phyloP scores from a whole-genome alignment of 2,888 invertebrate genomes.

The Amphipyra berbera region DNA sequence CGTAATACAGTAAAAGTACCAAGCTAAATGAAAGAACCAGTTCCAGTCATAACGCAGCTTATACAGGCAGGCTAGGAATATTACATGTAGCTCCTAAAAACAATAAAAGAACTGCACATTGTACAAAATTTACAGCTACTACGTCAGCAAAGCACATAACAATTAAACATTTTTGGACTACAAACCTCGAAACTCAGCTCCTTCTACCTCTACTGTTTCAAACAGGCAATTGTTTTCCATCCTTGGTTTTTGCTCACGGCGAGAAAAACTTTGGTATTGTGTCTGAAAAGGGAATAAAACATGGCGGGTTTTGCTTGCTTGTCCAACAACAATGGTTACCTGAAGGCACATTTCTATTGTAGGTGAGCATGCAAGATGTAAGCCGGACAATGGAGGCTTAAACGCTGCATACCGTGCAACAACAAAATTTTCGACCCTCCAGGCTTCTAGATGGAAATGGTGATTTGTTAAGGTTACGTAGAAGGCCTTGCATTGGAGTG shows the following conservation, averaged over 20 bases:
- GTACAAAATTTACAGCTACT: neutral
- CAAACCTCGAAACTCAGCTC: slow-evolving; percentile 3
- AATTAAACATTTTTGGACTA: slow-evolving; percentile 18
- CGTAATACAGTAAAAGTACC: too few species aligned
- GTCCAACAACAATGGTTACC: slow-evolving; percentile 58
- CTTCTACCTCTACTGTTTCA: slow-evolving; percentile 3
- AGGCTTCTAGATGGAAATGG: slow-evolving; percentile 10
- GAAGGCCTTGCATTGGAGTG: neutral
- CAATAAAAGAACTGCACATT: neutral
- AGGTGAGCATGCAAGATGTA: slow-evolving; percentile 50
- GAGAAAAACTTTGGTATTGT: slow-evolving; percentile 55
- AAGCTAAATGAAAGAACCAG: too few species aligned
- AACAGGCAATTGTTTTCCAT: slow-evolving; percentile 32
- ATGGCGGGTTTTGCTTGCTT: slow-evolving; percentile 54
- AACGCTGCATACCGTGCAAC: slow-evolving; percentile 20
- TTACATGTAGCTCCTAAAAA: neutral
- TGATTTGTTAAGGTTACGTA: slow-evolving; percentile 5
- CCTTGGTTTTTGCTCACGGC: slow-evolving; percentile 33
- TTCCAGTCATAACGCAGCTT: too few species aligned
- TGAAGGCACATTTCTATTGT: slow-evolving; percentile 51
- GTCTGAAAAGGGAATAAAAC: slow-evolving; percentile 58
- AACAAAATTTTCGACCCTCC: slow-evolving; percentile 20
- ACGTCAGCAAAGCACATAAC: slow-evolving; percentile 3
- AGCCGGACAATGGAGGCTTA: slow-evolving; percentile 42
- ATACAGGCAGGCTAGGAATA: neutral